These are phyloP conservation scores for Portevinia maculata DNA, from an alignment of 2,888 invertebrate species.

Conservation along the genomic window DNA sequence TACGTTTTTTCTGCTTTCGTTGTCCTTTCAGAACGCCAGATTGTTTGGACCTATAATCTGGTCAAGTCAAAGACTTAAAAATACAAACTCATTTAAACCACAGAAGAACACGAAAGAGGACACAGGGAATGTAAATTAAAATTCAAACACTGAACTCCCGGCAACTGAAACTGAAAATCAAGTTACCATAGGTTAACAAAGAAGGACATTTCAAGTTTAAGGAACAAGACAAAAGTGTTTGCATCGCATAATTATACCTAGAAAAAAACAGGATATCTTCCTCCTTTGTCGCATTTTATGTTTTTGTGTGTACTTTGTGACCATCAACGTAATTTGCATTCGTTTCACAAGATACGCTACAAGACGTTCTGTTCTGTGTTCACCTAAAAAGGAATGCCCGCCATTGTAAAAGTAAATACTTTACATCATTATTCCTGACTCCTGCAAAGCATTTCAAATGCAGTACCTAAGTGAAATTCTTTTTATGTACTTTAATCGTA, in stretches of 20 bases:
- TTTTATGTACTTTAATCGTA: constrained; percentile 31
- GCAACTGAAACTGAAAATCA: not conserved
- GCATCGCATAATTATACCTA: constrained; percentile 42
- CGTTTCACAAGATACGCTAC: constrained; percentile 34
- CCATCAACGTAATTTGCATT: constrained; percentile 53
- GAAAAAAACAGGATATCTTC: constrained; percentile 26
- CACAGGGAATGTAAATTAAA: constrained; percentile 34
- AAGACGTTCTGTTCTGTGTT: constrained; percentile 33
- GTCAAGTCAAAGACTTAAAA: constrained; percentile 25
- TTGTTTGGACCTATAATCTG: constrained; percentile 43
- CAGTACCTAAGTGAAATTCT: constrained; percentile 28
- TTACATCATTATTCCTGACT: constrained; percentile 60
- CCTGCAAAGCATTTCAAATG: constrained; percentile 24
- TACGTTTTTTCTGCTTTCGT: constrained; percentile 39
- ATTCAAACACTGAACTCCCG: constrained; percentile 15
- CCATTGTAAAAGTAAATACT: constrained; percentile 46
- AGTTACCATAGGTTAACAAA: constrained; percentile 31
- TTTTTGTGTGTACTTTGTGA: constrained; percentile 2
- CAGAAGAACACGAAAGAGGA: constrained; percentile 50
- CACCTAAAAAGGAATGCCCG: constrained; percentile 21
- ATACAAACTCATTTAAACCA: constrained; percentile 47
- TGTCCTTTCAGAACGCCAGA: constrained; percentile 11
- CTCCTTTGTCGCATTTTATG: constrained; percentile 13
- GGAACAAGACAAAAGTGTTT: constrained; percentile 22
- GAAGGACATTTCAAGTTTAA: constrained; percentile 20